Conservation (phyloP, 2,888 invertebrate species). For the Polymixis flavicincta region DNA sequence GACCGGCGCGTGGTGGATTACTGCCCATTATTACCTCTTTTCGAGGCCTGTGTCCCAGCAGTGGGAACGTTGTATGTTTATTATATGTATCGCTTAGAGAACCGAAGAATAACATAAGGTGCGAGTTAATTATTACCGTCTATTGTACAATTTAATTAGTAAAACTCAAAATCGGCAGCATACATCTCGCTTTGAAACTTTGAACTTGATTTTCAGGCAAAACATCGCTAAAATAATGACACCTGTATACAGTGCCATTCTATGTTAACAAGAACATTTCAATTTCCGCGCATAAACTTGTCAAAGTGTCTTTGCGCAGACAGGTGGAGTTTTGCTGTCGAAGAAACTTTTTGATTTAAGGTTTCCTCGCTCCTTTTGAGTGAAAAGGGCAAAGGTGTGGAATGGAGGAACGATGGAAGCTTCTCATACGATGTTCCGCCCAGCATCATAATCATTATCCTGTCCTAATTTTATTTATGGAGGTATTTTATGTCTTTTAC, state of each 20-base stretch:
- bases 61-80: too few species aligned
- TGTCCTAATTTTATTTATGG: too few species aligned
- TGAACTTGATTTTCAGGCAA: constrained; percentile 6
- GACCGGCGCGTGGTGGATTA: too few species aligned
- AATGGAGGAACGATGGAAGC: neutral
- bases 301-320: constrained; percentile 16
- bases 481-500: too few species aligned
- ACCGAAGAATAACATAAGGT: neutral
- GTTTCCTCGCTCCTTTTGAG: neutral
- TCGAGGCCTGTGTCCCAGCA: too few species aligned
- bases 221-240: neutral
- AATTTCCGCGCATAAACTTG: constrained; percentile 17
- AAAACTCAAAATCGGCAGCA: neutral
- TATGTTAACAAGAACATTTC: constrained; percentile 30
- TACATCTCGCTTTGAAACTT: constrained; percentile 2
- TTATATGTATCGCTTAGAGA: too few species aligned
- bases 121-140: neutral
- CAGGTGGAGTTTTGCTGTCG: constrained; percentile 1
- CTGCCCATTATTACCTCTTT: too few species aligned
- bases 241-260: neutral
- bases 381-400: neutral
- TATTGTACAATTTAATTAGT: constrained; percentile 6
- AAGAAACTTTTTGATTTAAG: constrained; percentile 26
- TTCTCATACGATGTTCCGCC: neutral
- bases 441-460: too few species aligned